Conservation (phyloP, 1,140 invertebrate species). For the Hyles vespertilio region DNA sequence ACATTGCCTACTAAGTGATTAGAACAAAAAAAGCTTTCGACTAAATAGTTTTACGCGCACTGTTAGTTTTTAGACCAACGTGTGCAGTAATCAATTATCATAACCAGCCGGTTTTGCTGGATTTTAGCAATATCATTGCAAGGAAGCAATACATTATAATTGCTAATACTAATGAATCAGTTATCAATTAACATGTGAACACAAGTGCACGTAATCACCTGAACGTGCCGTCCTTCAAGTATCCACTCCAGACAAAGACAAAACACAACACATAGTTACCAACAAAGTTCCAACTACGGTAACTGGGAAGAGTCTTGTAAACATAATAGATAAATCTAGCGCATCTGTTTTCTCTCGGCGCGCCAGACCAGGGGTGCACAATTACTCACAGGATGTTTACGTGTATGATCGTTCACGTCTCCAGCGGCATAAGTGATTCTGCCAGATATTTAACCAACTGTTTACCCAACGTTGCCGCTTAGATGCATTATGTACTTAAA, state of each 20-base stretch:
- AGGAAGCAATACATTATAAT: too few relatives aligned
- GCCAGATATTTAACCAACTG: not conserved
- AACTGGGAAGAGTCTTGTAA: slow-evolving; percentile 25
- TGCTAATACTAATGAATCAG: not conserved
- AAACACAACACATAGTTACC: slow-evolving; percentile 1
- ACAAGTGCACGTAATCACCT: not conserved
- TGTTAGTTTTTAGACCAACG: too few relatives aligned
- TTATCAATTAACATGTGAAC: not conserved
- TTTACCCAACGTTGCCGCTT: not conserved
- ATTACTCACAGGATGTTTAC: slow-evolving; percentile 57
- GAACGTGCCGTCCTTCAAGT: not conserved
- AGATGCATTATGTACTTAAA: not conserved
- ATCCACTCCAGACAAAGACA: not conserved
- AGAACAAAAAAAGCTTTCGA: too few relatives aligned
- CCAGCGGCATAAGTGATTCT: slow-evolving; percentile 6
- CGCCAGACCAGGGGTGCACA: slow-evolving; percentile 25
- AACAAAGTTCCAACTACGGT: slow-evolving; percentile 3
- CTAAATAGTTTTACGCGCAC: too few relatives aligned
- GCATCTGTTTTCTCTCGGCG: slow-evolving; percentile 45
- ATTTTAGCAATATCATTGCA: too few relatives aligned
- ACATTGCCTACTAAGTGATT: too few relatives aligned
- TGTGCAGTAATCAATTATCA: too few relatives aligned
- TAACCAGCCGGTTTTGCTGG: too few relatives aligned
- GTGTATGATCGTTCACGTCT: slow-evolving; percentile 25
- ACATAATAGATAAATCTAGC: slow-evolving; percentile 35